Evolutionary conservation across 2,113 vertebrate species (phyloP), one percentile per base, ranked within the genome.

Genomic region (Perca fluviatilis): DNA sequence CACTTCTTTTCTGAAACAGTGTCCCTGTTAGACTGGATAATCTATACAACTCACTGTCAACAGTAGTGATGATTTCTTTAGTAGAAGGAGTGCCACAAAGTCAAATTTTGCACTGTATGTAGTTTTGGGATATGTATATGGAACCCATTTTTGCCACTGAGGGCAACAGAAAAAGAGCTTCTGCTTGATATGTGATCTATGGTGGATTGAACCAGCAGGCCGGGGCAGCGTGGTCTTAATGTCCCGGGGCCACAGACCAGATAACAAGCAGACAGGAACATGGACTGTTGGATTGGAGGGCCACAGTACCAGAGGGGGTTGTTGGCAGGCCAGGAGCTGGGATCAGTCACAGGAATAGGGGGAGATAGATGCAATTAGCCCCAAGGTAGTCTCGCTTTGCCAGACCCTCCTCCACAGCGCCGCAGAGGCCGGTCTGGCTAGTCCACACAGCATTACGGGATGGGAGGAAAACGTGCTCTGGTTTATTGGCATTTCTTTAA

Each of bases 241-340:
- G 27, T 65, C 87, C 74, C 5, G 15, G 56, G 84, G 81, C 69
- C 51, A 69, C 27, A 72, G 68, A 57, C 60, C 63, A 79, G 43
- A 83, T 61, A 60, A 84, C 40, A 69, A 78, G 82, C 43, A 23
- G 43, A 54, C 71, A 54, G 62, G 3, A 36, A 49, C 66, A 33
- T 25, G 53, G 50, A 43, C 56, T 21, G 68, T 74, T 73, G 88
- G 84, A 92, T 86, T 89, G 81, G 73, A 90, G 71, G 87, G 82
- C 65, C 36, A 51, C 46, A 54, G 46, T 82, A 56, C 61, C 61
- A 74, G 30, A 74, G 77, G 85, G 51, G 61, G n/a, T 16, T 25
- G 47, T 40, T 78, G 54, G 19, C 23, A 27, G 54, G 46, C 9
- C 5, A 25, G 61, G 30, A 66, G 56, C 53, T 36, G 54, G 54